Percentiles rank a stretch among this genome's conserved stretches.
These are phyloP conservation scores for Trinectes maculatus DNA, from an alignment of 2,113 vertebrate genomes.

Conservation along the genomic window DNA sequence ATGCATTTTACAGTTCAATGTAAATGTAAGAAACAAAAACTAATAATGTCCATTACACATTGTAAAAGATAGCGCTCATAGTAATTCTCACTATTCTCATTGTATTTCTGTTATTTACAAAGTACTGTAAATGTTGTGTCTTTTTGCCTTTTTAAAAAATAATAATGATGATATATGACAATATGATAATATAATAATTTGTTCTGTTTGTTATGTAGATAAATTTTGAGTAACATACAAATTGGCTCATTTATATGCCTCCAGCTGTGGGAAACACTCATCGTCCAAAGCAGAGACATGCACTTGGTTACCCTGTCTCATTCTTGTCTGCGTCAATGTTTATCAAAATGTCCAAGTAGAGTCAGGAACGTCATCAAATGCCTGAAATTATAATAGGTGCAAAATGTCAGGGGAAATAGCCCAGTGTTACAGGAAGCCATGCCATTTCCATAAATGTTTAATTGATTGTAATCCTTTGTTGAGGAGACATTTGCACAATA, in stretches of 20 bases:
- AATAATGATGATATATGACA: too few species aligned
- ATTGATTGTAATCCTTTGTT: constrained; percentile 94
- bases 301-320: constrained; percentile 83
- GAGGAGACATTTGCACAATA: constrained; percentile 75
- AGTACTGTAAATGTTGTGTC: background rate
- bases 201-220: constrained; percentile 60
- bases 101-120: background rate
- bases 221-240: constrained; percentile 40
- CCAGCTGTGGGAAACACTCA: constrained; percentile 51
- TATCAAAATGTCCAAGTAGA: constrained; percentile 68
- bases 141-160: too few species aligned
- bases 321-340: constrained; percentile 88
- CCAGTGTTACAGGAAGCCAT: constrained; percentile 90
- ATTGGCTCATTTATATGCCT: constrained; percentile 81
- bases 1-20: background rate
- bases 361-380: constrained; percentile 86
- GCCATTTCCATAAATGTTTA: constrained; percentile 96
- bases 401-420: constrained; percentile 97
- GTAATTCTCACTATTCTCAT: constrained; percentile 1
- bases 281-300: constrained; percentile 70
- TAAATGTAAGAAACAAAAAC: constrained; percentile 15
- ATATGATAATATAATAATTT: background rate
- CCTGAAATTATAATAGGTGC: constrained; percentile 93
- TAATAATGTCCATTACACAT: background rate
- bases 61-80: constrained; percentile 9